Evolutionary conservation across 2,113 vertebrate species (phyloP).

Genomic region (Hemichromis elongatus): DNA sequence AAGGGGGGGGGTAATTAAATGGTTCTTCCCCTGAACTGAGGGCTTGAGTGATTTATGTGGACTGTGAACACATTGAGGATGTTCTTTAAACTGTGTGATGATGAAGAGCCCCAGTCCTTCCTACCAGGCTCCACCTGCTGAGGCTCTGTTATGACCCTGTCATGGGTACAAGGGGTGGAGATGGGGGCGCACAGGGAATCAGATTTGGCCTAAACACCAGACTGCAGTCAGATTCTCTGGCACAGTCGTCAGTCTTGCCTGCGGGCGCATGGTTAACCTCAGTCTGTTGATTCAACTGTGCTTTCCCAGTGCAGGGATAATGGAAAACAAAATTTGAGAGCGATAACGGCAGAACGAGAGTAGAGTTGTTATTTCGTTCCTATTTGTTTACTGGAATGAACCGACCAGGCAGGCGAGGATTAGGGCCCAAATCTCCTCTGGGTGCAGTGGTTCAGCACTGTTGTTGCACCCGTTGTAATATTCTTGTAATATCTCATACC

Average conservation of each 20-base stretch:
- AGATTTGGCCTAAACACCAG: constrained; percentile 34
- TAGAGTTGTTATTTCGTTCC: constrained; percentile 8
- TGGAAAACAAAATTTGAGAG: constrained; percentile 42
- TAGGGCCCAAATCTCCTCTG: constrained; percentile 4
- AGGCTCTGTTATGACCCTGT: constrained; percentile 49
- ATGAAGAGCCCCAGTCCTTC: constrained; percentile 6
- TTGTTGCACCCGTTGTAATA: not conserved
- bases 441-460: constrained; percentile 4
- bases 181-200: not conserved
- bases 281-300: constrained; percentile 41
- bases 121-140: constrained; percentile 26
- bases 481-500: not conserved
- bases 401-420: constrained; percentile 28
- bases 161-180: constrained; percentile 40
- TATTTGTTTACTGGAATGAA: constrained; percentile 21
- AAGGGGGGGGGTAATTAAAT: constrained; percentile 62
- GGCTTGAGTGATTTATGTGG: constrained; percentile 49
- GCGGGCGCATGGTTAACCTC: constrained; percentile 41
- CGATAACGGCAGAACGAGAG: constrained; percentile 42
- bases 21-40: constrained; percentile 32
- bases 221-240: constrained; percentile 39
- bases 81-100: constrained; percentile 31
- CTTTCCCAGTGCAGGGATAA: constrained; percentile 40
- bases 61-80: constrained; percentile 29
- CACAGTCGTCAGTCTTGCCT: constrained; percentile 28